phyloP scores from a whole-genome alignment of 1,140 invertebrate genomes.

The Micrasema minimum region DNA sequence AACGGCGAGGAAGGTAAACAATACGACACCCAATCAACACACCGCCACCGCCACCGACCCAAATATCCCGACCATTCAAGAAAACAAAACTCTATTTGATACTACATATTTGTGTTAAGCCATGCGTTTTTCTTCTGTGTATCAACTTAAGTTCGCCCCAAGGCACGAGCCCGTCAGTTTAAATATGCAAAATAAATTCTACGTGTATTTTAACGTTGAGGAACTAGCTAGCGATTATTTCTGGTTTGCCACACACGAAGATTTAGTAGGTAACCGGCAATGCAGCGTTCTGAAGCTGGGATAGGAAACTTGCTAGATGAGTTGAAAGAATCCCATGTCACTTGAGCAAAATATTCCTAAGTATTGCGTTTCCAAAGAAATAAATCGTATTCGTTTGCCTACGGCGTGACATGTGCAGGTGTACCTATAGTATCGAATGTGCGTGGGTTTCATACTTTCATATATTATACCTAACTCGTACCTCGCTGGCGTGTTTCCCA shows the following conservation, averaged over 20 bases:
- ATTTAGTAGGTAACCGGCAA: too few species aligned
- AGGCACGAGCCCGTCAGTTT: too few species aligned
- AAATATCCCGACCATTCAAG: background rate
- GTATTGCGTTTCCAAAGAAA: conserved; percentile 20
- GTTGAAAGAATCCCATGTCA: conserved; percentile 29
- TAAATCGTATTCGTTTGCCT: conserved; percentile 36
- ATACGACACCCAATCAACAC: background rate
- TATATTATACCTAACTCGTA: background rate
- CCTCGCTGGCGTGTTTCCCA: too few species aligned
- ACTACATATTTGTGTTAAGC: too few species aligned
- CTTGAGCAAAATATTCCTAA: conserved; percentile 27
- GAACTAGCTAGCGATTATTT: too few species aligned
- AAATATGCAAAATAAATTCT: too few species aligned
- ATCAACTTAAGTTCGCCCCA: too few species aligned
- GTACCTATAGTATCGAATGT: conserved; percentile 6
- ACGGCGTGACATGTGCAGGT: conserved; percentile 33
- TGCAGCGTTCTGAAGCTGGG: background rate
- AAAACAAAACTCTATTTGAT: too few species aligned
- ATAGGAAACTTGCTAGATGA: conserved; percentile 29
- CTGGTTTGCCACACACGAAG: too few species aligned
- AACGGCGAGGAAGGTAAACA: background rate
- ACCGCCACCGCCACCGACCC: background rate
- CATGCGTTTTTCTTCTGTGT: too few species aligned
- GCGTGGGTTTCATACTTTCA: conserved; percentile 5
- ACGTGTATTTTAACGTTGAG: too few species aligned